Percentiles rank a stretch among this genome's conserved stretches.
Evolutionary conservation across 1,140 invertebrate species (phyloP).

Genomic region (Streblospio benedicti): DNA sequence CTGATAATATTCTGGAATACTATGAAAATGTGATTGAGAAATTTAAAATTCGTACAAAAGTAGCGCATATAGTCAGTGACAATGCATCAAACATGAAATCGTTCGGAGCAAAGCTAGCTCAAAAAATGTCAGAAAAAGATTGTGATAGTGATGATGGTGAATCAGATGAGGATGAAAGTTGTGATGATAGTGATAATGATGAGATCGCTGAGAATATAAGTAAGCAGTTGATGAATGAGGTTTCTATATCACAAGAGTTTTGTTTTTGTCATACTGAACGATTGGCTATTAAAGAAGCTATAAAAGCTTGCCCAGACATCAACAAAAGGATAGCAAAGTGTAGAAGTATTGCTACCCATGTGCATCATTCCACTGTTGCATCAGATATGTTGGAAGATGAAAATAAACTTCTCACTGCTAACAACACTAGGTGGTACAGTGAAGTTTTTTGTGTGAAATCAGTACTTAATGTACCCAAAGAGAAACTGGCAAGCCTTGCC

Average conservation of each 20-base stretch:
- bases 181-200: background rate
- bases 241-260: background rate
- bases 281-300: background rate
- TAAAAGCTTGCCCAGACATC: background rate
- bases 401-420: background rate
- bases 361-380: background rate
- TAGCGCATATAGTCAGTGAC: background rate
- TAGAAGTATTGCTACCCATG: background rate
- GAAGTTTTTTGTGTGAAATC: background rate
- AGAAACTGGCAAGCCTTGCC: background rate
- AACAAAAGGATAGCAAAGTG: background rate
- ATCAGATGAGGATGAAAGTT: too few species aligned
- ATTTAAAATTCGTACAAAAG: background rate
- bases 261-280: background rate
- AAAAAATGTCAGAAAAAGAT: background rate
- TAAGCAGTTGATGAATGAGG: background rate
- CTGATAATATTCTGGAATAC: background rate
- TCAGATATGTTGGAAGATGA: background rate
- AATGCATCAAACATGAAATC: conserved; percentile 4
- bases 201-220: background rate
- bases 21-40: background rate
- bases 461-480: background rate
- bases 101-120: background rate
- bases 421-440: conserved; percentile 4
- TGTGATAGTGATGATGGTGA: background rate